phyloP scores from a whole-genome alignment of 2,797 vertebrate species.

The Syngnathus acus region DNA sequence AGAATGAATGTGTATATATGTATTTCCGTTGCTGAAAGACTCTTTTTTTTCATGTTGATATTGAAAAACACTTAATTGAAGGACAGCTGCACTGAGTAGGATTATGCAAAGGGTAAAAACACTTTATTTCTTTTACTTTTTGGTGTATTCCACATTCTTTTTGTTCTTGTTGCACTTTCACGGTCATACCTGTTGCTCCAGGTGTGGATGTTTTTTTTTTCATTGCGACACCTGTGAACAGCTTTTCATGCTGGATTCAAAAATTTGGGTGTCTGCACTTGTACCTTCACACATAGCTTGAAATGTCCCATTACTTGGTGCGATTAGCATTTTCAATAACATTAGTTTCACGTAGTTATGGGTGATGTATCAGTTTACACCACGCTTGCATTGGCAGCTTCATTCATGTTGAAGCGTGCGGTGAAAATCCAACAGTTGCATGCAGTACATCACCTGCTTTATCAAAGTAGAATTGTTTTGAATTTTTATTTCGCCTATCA shows the following conservation, averaged over 20 bases:
- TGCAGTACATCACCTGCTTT: background rate
- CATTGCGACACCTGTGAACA: background rate
- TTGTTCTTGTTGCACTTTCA: background rate
- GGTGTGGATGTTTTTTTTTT: background rate
- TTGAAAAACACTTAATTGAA: background rate
- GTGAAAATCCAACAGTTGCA: background rate
- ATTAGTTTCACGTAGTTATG: background rate
- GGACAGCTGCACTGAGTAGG: background rate
- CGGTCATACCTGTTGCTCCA: background rate
- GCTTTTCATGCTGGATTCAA: background rate
- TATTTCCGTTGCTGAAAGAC: background rate
- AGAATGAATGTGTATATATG: background rate
- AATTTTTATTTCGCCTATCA: constrained; percentile 1
- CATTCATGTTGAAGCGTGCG: background rate
- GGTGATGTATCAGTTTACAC: background rate
- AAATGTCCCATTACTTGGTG: background rate
- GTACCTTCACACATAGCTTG: background rate
- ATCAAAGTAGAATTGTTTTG: background rate
- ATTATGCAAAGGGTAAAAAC: background rate
- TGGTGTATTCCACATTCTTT: background rate
- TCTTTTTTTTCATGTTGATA: background rate
- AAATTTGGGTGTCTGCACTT: background rate
- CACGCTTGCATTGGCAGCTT: background rate
- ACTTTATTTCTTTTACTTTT: background rate
- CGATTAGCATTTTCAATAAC: background rate